These are phyloP conservation scores for Trachemys scripta DNA, from an alignment of 2,113 vertebrate species.

Conservation along the genomic window DNA sequence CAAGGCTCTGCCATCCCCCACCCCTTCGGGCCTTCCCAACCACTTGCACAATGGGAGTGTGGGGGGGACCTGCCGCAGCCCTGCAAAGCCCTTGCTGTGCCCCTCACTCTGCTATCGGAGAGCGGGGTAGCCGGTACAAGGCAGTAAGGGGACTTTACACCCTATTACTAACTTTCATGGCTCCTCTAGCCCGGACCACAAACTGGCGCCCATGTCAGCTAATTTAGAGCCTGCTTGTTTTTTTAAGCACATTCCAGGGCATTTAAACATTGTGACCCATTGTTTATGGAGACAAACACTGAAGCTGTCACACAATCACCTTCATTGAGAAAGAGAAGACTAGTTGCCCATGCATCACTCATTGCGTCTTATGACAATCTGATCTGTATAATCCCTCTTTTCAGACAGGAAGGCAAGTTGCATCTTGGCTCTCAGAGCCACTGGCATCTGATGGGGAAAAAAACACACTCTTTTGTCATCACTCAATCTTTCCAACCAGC, in stretches of 20 bases:
- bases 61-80: background rate
- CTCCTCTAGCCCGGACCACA: fast-evolving
- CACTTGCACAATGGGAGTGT: background rate
- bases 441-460: background rate
- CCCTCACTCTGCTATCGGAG: background rate
- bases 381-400: constrained; percentile 52
- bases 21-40: background rate
- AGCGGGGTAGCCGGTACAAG: background rate
- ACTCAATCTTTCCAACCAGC: background rate
- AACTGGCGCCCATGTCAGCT: background rate
- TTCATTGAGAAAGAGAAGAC: constrained; percentile 24
- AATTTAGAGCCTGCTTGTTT: background rate
- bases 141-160: background rate
- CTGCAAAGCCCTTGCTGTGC: background rate
- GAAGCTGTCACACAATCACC: background rate
- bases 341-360: constrained; percentile 60
- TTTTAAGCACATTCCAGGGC: background rate
- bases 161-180: background rate
- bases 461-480: background rate
- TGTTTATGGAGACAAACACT: constrained; percentile 30
- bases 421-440: constrained; percentile 14
- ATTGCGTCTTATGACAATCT: constrained; percentile 40
- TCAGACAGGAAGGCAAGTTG: constrained; percentile 44
- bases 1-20: background rate
- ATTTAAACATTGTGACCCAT: background rate